These are phyloP conservation scores for Mesoligia furuncula DNA, from an alignment of 2,888 invertebrate genomes.

Conservation along the genomic window DNA sequence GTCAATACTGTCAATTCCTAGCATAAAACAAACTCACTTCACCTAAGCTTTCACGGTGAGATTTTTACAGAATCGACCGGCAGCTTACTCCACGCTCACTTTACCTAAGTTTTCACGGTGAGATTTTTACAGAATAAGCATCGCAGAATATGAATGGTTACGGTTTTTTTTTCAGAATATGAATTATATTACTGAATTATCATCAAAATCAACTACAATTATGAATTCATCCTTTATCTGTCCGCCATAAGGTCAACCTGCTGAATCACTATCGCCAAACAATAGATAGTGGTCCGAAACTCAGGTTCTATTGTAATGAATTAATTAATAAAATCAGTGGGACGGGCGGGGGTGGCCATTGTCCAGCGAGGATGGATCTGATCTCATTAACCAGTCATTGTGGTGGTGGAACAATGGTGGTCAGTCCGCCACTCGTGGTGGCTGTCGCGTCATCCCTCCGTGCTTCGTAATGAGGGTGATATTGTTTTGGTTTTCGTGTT, in stretches of 20 bases:
- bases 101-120: no score
- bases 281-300: constrained; percentile 86
- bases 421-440: constrained; percentile 71
- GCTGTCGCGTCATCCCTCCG: constrained; percentile 75
- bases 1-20: no score
- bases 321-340: constrained; percentile 90
- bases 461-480: constrained; percentile 49
- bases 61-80: no score
- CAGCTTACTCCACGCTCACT: no score
- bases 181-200: constrained; percentile 44
- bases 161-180: constrained; percentile 2
- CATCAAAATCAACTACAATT: constrained; percentile 58
- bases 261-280: constrained; percentile 82
- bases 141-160: no score
- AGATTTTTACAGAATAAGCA: no score
- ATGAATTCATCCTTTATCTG: constrained; percentile 62
- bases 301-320: constrained; percentile 89
- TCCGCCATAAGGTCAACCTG: constrained; percentile 74
- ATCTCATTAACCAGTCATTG: constrained; percentile 90
- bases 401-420: constrained; percentile 82
- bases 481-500: constrained; percentile 52
- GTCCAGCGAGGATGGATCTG: constrained; percentile 88
- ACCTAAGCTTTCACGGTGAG: no score
- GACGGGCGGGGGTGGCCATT: constrained; percentile 80
- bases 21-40: no score